Base-by-base conservation (phyloP, 2,113 vertebrate genomes). In the Phaethornis superciliosus region DNA sequence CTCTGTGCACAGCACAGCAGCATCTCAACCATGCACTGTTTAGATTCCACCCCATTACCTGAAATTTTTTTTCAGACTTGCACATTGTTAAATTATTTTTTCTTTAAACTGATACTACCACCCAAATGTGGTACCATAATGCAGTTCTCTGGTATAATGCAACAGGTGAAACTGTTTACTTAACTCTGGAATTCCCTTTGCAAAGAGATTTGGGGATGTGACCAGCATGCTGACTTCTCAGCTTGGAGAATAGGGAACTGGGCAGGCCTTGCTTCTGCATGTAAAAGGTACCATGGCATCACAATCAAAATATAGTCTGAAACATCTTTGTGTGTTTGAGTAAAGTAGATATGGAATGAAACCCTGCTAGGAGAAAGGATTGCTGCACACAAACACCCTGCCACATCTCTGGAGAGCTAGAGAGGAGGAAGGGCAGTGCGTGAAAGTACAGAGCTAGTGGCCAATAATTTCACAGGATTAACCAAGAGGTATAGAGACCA, bases 221-320 rank as follows among this genome's bases (percentile, higher is more conserved):
- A 65, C 55, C 51, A 59, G 21, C 15, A 42, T 10, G 19, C 19
- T 56, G 88, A 28, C 19, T 33, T 88, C 32, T 32, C 32, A 24
- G 33, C 46, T n/a, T 0, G 0, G 16, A 90, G 47, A 81, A 68
- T 0, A 0, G 40, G 17, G 62, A 84, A 68, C 64, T 20, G 64
- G 42, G n/a, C 30, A 81, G 33, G n/a, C 21, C 30, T 60, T 79
- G 40, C 21, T 33, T 85, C 70, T 35, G 3, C 0, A 0, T 62
- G 69, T 65, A 54, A 82, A 91, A 93, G 19, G 5, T 67, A 81
- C 40, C 60, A 13, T 5, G 9, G 17, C 7, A 51, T 35, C n/a
- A n/a, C 28, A n/a, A 19, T 51, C 40, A 46, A 89, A 87, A 79
- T 32, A 64, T 1, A 49, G 23, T 16, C 67, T 69, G 40, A 71